Base-by-base conservation (phyloP, 1,140 invertebrate genomes). In the Agrypnia vestita region DNA sequence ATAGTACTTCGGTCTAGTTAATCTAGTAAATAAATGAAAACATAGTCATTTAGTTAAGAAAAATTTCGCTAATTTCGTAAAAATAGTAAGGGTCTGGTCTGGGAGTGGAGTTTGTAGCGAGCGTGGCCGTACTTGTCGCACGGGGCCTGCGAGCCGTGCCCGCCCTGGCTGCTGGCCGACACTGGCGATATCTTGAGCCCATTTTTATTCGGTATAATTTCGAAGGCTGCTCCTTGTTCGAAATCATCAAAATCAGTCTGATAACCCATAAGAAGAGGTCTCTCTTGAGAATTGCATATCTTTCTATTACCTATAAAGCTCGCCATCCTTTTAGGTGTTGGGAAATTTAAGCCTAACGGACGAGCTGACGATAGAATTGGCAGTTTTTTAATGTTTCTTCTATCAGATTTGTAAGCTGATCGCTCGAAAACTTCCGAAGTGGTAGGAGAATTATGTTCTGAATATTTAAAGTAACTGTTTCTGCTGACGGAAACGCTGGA, bases 201-300 rank as follows among this genome's bases (percentile, higher is more conserved):
- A 67, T 79, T 83, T 64, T 83, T 83, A 59, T 83, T 81, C 4
- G 82, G 82, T 51, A 83, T 83, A 46, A 83, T 83, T 56, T 79
- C 82, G 53, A 83, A 83, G 4, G 80, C 76, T 13, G 80, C 78
- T 21, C 74, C 64, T 44, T 77, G 80, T 55, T 83, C 82, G 49
- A 43, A 75, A 12, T 83, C 82, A 62, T 83, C 82, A 9, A 56
- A 47, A 56, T 81, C 77, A 21, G 77, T 80, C 44, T 81, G 77
- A 47, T 83, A 81, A 64, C 80, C 80, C 80, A 82, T 81, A 9
- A 83, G 62, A 12, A 83, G 64, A 4, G 82, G 82, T 25, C 82
- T 79, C 75, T 83, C 82, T 78, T 83, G 82, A 43, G 82, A 83
- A 72, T 83, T 81, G 25, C 80, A 81, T 10, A 81, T 67, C 51